Evolutionary conservation across 2,888 invertebrate species (phyloP).

Genomic region (Conops quadrifasciatus): DNA sequence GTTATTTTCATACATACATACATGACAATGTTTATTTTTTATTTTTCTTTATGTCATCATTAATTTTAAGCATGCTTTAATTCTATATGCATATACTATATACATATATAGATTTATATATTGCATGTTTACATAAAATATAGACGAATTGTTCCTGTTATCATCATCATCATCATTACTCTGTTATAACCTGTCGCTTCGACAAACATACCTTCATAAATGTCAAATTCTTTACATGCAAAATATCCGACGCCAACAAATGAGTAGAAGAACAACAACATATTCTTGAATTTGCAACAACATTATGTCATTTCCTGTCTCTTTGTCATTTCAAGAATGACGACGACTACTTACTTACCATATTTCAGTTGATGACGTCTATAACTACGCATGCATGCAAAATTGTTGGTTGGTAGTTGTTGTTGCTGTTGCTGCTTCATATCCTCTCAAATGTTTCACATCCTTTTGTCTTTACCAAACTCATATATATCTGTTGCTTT

Average conservation of each 20-base stretch:
- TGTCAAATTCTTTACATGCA: too few relatives aligned
- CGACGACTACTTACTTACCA: conserved; percentile 10
- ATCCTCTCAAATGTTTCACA: conserved; percentile 33
- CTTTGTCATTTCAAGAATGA: not conserved
- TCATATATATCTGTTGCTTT: conserved; percentile 10
- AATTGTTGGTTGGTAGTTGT: conserved; percentile 14
- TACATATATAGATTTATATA: not conserved
- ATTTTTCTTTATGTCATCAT: conserved; percentile 9
- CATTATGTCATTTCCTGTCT: conserved; percentile 21
- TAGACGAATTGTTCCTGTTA: not conserved
- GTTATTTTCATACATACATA: not conserved
- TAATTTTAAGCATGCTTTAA: not conserved
- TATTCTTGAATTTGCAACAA: conserved; percentile 19
- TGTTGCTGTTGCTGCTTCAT: conserved; percentile 6
- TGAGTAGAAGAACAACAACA: not conserved
- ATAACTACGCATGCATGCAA: conserved; percentile 12
- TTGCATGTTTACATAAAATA: not conserved
- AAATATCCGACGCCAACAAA: too few relatives aligned
- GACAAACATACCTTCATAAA: too few relatives aligned
- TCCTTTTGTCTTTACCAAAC: conserved; percentile 18
- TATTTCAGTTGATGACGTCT: conserved; percentile 18
- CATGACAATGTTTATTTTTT: not conserved
- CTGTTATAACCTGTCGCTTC: too few relatives aligned
- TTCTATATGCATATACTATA: not conserved
- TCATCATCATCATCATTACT: conserved; percentile 11